phyloP scores from a whole-genome alignment of 2,797 vertebrate genomes.

The Alauda arvensis region DNA sequence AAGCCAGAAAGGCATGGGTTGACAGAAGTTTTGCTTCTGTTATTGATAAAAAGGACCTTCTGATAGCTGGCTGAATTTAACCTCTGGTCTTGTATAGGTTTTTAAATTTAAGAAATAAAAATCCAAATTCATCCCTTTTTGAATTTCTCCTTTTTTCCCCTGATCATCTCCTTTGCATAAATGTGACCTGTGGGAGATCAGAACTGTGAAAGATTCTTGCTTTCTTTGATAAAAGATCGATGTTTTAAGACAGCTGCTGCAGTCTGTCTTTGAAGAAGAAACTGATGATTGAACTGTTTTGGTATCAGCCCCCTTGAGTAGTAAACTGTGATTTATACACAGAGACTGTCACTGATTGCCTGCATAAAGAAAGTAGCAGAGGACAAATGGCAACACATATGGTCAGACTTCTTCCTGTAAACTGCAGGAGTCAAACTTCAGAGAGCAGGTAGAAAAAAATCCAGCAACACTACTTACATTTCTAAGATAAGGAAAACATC shows the following conservation, averaged over 20 bases:
- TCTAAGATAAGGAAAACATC: neutral
- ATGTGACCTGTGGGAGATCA: neutral
- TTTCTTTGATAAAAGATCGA: neutral
- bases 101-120: neutral
- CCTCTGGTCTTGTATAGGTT: neutral
- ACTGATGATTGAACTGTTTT: neutral
- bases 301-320: neutral
- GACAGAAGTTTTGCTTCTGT: neutral
- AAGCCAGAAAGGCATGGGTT: neutral
- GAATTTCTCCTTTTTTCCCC: neutral
- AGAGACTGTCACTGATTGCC: neutral
- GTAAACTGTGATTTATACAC: slow-evolving; percentile 22
- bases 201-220: neutral
- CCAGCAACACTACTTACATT: neutral
- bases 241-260: slow-evolving; percentile 20
- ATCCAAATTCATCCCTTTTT: neutral
- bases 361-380: neutral
- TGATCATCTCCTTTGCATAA: neutral
- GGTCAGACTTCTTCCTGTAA: neutral
- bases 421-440: neutral
- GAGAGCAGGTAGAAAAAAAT: neutral
- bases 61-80: neutral
- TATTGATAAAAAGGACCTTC: neutral
- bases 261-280: slow-evolving; percentile 20
- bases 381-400: slow-evolving; percentile 46